Evolutionary conservation across 92 coral and sea anemone species (phyloP).

Genomic region (Nematostella vectensis): DNA sequence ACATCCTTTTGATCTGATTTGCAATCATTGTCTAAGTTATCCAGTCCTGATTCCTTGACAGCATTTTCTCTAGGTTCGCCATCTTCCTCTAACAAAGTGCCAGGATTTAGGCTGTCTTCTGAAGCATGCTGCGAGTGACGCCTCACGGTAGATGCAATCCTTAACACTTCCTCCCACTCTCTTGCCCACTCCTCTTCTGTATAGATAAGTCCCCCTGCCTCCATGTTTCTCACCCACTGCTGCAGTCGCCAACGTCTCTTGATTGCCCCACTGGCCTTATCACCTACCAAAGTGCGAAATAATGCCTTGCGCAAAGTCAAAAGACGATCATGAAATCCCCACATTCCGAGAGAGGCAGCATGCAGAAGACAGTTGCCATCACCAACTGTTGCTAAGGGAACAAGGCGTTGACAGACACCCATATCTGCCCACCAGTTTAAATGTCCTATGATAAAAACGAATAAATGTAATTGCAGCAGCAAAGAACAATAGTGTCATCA

Average conservation of each 20-base stretch:
- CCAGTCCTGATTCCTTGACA: not conserved
- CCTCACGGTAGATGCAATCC: conserved; percentile 69
- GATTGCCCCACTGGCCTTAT: conserved; percentile 64
- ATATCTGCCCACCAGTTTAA: conserved; percentile 92
- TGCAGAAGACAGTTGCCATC: conserved; percentile 95
- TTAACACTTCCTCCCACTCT: conserved; percentile 79
- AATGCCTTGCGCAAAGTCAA: conserved; percentile 83
- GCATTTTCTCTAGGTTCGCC: not conserved
- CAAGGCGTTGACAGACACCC: conserved; percentile 66
- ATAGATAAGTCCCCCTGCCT: conserved; percentile 81
- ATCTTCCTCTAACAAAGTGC: conserved; percentile 35
- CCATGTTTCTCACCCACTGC: conserved; percentile 68
- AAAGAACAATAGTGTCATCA: too few relatives aligned
- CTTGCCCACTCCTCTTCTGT: conserved; percentile 77
- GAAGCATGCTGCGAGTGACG: conserved; percentile 8
- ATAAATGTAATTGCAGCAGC: not conserved
- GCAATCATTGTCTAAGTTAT: conserved; percentile 1
- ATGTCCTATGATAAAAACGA: conserved; percentile 35
- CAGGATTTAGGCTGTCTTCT: conserved; percentile 18
- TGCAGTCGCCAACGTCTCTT: conserved; percentile 87
- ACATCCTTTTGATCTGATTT: not conserved
- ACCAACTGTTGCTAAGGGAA: conserved; percentile 90
- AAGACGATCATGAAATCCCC: conserved; percentile 94
- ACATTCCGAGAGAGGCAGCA: conserved; percentile 98
- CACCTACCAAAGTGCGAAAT: conserved; percentile 57